Conservation (phyloP, 2,888 invertebrate genomes). For the Xylota segnis region DNA sequence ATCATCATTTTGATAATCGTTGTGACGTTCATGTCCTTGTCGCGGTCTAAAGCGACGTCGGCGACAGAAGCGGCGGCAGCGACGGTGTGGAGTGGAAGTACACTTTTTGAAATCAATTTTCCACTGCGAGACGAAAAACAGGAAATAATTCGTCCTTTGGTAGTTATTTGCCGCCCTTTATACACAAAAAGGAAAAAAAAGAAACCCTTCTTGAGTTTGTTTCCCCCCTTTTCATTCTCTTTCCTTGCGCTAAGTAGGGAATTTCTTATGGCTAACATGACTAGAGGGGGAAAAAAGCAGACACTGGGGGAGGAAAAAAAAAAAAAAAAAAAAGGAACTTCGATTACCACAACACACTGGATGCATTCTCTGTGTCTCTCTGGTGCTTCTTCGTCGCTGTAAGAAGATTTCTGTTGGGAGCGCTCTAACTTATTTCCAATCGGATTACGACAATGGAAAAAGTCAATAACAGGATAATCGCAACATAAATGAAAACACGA, state of each 20-base stretch:
- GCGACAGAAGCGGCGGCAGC: not conserved
- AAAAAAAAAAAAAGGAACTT: slow-evolving; percentile 34
- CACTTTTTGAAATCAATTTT: slow-evolving; percentile 67
- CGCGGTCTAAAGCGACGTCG: slow-evolving; percentile 4
- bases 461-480: slow-evolving; percentile 76
- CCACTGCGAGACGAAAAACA: slow-evolving; percentile 40
- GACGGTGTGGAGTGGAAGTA: slow-evolving; percentile 1
- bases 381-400: slow-evolving; percentile 39
- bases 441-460: slow-evolving; percentile 75
- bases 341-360: slow-evolving; percentile 58
- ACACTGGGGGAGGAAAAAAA: not conserved
- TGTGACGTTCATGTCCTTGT: slow-evolving; percentile 38
- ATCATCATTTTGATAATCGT: slow-evolving; percentile 50
- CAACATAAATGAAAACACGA: slow-evolving; percentile 69
- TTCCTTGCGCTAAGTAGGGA: slow-evolving; percentile 55
- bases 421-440: slow-evolving; percentile 72
- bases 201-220: not conserved
- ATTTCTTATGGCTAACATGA: slow-evolving; percentile 55
- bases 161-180: slow-evolving; percentile 7
- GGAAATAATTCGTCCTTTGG: slow-evolving; percentile 64
- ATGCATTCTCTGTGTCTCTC: slow-evolving; percentile 48
- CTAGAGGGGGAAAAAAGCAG: not conserved
- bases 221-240: slow-evolving; percentile 4
- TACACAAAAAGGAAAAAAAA: not conserved
- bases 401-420: slow-evolving; percentile 62